Percentiles rank a stretch among this genome's conserved stretches.
Conservation (phyloP, 2,113 vertebrate species). For the Tachysurus vachellii region DNA sequence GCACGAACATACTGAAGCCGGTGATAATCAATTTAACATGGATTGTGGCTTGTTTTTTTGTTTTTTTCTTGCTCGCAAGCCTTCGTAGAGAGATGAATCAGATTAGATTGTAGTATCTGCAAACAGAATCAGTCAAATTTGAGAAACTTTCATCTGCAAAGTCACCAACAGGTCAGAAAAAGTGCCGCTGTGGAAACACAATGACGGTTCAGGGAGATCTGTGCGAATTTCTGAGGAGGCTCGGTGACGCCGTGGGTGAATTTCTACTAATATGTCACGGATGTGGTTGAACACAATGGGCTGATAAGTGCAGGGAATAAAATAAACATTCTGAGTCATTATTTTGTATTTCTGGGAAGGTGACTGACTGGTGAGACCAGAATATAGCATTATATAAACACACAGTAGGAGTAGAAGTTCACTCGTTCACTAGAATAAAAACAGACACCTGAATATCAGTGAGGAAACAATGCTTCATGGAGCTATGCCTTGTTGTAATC, state of each 20-base stretch:
- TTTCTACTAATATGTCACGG: neutral
- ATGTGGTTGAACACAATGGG: neutral
- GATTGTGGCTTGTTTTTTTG: neutral
- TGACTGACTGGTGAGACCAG: neutral
- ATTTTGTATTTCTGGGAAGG: neutral
- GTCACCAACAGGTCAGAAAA: neutral
- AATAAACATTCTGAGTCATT: neutral
- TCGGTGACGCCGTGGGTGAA: neutral
- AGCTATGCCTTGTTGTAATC: neutral
- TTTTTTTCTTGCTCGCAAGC: too few relatives aligned
- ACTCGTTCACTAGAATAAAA: neutral
- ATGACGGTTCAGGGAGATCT: neutral
- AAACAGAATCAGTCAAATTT: neutral
- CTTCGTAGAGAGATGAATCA: neutral
- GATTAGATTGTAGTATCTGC: neutral
- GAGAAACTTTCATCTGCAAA: neutral
- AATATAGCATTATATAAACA: neutral
- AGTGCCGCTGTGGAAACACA: neutral
- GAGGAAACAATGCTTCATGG: neutral
- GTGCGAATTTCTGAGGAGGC: neutral
- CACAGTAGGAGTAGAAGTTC: neutral
- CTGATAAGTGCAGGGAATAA: neutral
- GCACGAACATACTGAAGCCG: neutral
- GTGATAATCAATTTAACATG: neutral
- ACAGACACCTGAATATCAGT: neutral